A percentile compares a stretch with the other conserved stretches of the same genome.
Conservation (phyloP, 2,113 vertebrate genomes). For the Chascanopsetta lugubris region DNA sequence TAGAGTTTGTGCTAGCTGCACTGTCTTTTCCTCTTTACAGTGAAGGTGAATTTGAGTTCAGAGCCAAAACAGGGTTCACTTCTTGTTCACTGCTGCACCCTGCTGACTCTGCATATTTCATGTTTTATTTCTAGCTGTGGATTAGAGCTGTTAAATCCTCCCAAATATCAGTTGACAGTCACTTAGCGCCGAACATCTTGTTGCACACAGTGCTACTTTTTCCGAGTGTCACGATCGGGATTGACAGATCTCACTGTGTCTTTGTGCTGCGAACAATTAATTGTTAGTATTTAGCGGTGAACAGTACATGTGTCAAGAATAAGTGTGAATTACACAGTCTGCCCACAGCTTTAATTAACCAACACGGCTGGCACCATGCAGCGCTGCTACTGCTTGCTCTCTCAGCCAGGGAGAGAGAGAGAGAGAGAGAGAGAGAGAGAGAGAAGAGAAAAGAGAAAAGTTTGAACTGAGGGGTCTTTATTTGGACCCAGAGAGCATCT, state of each 20-base stretch:
- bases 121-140: not conserved
- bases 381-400: conserved; percentile 53
- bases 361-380: conserved; percentile 61
- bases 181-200: conserved; percentile 46
- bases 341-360: conserved; percentile 80
- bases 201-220: conserved; percentile 11
- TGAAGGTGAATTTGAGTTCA: not conserved
- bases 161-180: conserved; percentile 46
- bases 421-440: not conserved
- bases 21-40: not conserved
- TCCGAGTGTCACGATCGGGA: conserved; percentile 18
- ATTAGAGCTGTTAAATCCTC: conserved; percentile 11
- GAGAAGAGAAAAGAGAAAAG: conserved; percentile 6
- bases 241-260: conserved; percentile 61
- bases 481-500: conserved; percentile 8
- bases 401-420: conserved; percentile 39
- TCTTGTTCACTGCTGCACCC: not conserved
- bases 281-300: conserved; percentile 78
- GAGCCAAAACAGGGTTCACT: too few species aligned
- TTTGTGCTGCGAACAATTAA: conserved; percentile 74
- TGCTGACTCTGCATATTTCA: not conserved
- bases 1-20: too few species aligned
- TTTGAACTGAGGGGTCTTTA: not conserved
- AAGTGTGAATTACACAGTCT: conserved; percentile 78
- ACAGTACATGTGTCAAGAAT: conserved; percentile 77